These are phyloP conservation scores for Poeciliopsis gracilis DNA, from an alignment of 2,797 vertebrate genomes.

Conservation along the genomic window DNA sequence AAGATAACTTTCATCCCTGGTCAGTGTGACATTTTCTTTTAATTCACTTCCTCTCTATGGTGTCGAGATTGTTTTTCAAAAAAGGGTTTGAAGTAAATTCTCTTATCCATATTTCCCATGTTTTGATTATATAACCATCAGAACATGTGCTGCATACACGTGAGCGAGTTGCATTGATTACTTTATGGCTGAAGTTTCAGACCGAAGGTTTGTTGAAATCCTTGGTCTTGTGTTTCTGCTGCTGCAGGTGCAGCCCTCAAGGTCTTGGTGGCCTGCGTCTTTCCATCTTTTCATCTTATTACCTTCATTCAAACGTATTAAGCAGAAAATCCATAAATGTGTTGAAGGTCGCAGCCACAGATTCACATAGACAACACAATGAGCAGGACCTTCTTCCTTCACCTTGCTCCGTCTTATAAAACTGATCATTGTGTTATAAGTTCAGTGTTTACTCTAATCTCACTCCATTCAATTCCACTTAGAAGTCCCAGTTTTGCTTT, in stretches of 20 bases:
- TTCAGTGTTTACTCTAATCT: neutral
- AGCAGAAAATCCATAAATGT: neutral
- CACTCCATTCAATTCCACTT: neutral
- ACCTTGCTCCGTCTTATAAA: neutral
- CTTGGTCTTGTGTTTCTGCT: neutral
- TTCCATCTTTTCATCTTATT: conserved; percentile 1
- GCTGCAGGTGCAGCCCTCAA: conserved; percentile 1
- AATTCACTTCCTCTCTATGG: neutral
- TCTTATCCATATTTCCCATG: neutral
- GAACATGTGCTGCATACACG: neutral
- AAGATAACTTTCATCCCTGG: neutral
- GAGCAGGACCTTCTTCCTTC: neutral
- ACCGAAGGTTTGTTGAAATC: conserved; percentile 19
- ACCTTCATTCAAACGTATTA: neutral
- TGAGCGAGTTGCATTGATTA: neutral
- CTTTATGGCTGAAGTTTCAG: neutral
- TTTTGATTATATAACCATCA: neutral
- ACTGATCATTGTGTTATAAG: neutral
- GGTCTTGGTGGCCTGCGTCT: conserved; percentile 1
- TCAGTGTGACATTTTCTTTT: neutral
- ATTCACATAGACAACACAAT: neutral
- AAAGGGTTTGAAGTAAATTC: neutral
- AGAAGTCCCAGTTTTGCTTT: neutral
- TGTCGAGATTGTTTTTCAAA: neutral
- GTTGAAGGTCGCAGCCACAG: neutral